A percentile compares a stretch with the other conserved stretches of the same genome.
These are phyloP conservation scores for Octopus sinensis DNA, from an alignment of 1,140 invertebrate species.

Conservation along the genomic window DNA sequence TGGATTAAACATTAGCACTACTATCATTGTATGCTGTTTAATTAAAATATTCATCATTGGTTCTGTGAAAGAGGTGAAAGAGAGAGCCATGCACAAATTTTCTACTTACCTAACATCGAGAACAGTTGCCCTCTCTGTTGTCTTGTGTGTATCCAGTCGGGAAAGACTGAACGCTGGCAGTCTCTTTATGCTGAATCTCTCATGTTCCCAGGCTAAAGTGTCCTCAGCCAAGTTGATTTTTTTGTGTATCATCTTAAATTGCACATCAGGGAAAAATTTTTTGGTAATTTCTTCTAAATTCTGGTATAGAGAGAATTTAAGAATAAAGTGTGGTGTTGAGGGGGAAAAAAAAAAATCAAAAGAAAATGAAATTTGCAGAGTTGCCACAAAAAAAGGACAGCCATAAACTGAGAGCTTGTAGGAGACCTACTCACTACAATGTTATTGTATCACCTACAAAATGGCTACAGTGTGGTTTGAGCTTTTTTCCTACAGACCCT, in stretches of 20 bases:
- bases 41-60: background rate
- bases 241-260: slow-evolving; percentile 82
- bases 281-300: slow-evolving; percentile 42
- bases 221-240: slow-evolving; percentile 97
- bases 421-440: too few species aligned
- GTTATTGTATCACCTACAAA: too few species aligned
- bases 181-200: slow-evolving; percentile 87
- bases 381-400: too few species aligned
- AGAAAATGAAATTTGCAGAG: background rate
- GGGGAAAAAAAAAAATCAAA: slow-evolving; percentile 58
- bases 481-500: too few species aligned
- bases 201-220: slow-evolving; percentile 92
- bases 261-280: slow-evolving; percentile 54
- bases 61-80: background rate
- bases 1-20: too few species aligned
- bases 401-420: too few species aligned
- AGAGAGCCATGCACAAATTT: background rate
- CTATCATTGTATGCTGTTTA: background rate
- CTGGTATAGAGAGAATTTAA: slow-evolving; percentile 47
- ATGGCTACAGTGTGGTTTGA: too few species aligned
- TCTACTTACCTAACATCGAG: slow-evolving; percentile 55
- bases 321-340: slow-evolving; percentile 33
- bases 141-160: slow-evolving; percentile 64
- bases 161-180: slow-evolving; percentile 89
- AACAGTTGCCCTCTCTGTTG: slow-evolving; percentile 50